Evolutionary conservation across 2,113 vertebrate species (phyloP), one percentile per base, ranked within the genome.

Genomic region (Psittacula cyanocephala): DNA sequence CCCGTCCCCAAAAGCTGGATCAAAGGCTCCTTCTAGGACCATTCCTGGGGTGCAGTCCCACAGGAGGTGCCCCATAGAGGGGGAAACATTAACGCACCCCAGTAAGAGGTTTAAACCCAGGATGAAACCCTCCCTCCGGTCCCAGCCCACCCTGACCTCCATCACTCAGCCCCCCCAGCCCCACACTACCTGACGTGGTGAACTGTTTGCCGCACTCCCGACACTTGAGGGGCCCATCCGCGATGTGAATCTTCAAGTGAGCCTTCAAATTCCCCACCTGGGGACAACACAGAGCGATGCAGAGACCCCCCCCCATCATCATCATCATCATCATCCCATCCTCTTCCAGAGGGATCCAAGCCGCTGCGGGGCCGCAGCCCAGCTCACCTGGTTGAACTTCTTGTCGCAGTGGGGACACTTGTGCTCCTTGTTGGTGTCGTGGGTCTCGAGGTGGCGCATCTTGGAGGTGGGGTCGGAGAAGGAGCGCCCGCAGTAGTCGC

Each of bases 391-490:
- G 97, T 99, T 99, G 97, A 99, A 99, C 59, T 99, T 98, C 94
- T 99, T 99, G 97, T 99, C 99, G 0, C 99, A 99, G 97, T 99
- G 99, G 4, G 99, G 98, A 93, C 99, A 99, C 95, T 99, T 99
- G 98, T 99, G 99, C 90, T 99, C 99, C 97, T 99, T 99, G 97
- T 99, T 97, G 0, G 98, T 99, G 98, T 99, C 99, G 3, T 99
- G 99, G 0, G 98, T 99, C 98, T 99, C 99, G 93, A 99, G 98
- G 93, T 99, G 99, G 47, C 99, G 96, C 99, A 99, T 99, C 98
- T 99, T 99, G 81, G 99, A 99, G 1, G 99, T 99, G 97, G 99
- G 99, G 94, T 99, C 99, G 0, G 99, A 99, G 98, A 99, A 99
- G 43, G 99, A 98, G 72, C 99, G 99, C 18, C 99, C 98, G 2